Conservation (phyloP, 2,888 invertebrate species). For the Cabera pusaria region DNA sequence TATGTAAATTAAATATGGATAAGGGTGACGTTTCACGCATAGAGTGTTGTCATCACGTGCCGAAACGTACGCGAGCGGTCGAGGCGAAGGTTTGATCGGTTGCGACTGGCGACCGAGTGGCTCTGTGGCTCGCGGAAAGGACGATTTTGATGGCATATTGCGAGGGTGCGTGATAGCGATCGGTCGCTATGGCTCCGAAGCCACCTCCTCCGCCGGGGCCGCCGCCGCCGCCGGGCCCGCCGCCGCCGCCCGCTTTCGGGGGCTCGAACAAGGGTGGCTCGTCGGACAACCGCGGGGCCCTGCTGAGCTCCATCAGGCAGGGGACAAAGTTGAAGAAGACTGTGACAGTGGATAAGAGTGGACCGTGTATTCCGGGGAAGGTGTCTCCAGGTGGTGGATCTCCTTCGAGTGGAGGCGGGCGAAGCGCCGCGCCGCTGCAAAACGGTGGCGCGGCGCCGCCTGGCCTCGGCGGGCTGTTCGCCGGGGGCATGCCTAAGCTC, state of each 20-base stretch:
- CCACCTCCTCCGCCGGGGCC: constrained; percentile 87
- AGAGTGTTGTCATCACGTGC: constrained; percentile 63
- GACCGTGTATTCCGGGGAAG: constrained; percentile 89
- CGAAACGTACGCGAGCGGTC: constrained; percentile 45
- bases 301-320: constrained; percentile 92
- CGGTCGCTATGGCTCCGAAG: constrained; percentile 61
- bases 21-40: constrained; percentile 56
- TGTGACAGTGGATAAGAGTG: constrained; percentile 95
- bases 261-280: constrained; percentile 70
- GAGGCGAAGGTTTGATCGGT: constrained; percentile 40
- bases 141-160: constrained; percentile 49
- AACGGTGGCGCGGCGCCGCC: constrained; percentile 59
- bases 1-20: constrained; percentile 73
- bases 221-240: constrained; percentile 85
- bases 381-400: constrained; percentile 54
- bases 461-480: constrained; percentile 88
- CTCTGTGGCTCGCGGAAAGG: constrained; percentile 33
- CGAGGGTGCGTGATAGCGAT: constrained; percentile 38
- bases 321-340: constrained; percentile 93
- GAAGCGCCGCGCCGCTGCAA: constrained; percentile 58
- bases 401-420: constrained; percentile 57
- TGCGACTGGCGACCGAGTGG: too few species aligned
- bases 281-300: constrained; percentile 86
- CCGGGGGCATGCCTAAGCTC: constrained; percentile 92
- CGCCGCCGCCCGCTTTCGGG: constrained; percentile 78